Conservation (phyloP, 2,888 invertebrate species). For the Imbricaverruca yamaguchii region DNA sequence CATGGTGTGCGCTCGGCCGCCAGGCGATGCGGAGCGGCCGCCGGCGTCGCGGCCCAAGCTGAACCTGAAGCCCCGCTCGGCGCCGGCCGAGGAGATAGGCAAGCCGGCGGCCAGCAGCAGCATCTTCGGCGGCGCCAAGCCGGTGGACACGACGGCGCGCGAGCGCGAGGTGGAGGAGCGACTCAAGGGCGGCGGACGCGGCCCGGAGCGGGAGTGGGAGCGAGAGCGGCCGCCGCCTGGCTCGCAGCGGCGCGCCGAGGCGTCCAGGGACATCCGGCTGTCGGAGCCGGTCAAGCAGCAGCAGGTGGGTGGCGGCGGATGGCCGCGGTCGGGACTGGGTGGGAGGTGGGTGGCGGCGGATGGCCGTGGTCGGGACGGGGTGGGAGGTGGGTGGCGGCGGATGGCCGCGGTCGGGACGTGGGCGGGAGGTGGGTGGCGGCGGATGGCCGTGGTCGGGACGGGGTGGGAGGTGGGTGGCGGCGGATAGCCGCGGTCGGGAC, state of each 20-base stretch:
- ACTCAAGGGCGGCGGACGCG: constrained; percentile 31
- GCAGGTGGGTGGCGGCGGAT: background rate
- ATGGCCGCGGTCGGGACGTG: background rate
- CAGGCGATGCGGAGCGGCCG: background rate
- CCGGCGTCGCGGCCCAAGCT: constrained; percentile 10
- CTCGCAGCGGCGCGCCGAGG: background rate
- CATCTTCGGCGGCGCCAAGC: constrained; percentile 55
- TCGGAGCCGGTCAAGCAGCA: background rate
- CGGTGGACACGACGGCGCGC: constrained; percentile 45
- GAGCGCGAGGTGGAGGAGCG: constrained; percentile 45
- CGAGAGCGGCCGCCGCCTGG: background rate
- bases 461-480: too few species aligned
- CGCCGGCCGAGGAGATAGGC: background rate
- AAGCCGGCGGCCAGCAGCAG: constrained; percentile 41
- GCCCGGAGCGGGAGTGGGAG: background rate
- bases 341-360: background rate
- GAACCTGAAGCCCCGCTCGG: constrained; percentile 19
- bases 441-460: background rate
- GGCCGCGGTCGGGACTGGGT: background rate
- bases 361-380: background rate
- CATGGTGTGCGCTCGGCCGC: background rate
- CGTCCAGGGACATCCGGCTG: background rate
- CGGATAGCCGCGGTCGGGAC: background rate
- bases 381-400: too few species aligned
- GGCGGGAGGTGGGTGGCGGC: background rate